phyloP scores from a whole-genome alignment of 2,113 vertebrate genomes.

The Neotragus pygmaeus region DNA sequence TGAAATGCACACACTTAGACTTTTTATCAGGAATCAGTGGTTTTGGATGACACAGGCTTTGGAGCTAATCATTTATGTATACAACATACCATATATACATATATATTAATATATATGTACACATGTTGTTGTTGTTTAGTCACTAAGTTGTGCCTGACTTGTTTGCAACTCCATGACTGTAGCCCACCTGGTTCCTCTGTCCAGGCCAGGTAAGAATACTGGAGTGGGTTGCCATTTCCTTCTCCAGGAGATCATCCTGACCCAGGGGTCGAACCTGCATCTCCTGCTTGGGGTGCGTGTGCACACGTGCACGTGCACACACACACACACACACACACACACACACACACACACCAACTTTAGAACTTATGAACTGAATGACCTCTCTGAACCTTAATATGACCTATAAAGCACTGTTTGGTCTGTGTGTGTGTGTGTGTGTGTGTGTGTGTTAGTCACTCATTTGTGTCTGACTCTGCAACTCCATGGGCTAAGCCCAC shows the following conservation, averaged over 20 bases:
- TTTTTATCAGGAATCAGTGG: background rate
- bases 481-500: background rate
- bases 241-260: background rate
- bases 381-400: background rate
- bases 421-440: background rate
- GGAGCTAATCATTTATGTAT: background rate
- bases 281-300: background rate
- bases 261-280: background rate
- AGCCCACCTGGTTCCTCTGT: background rate
- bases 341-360: background rate
- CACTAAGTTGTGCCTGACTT: background rate
- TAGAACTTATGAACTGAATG: background rate
- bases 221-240: background rate
- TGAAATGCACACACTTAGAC: background rate
- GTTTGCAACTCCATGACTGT: background rate
- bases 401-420: background rate
- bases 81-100: background rate
- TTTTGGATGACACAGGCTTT: background rate
- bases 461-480: background rate
- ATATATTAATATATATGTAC: background rate
- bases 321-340: background rate
- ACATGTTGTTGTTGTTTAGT: background rate
- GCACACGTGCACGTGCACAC: fast-evolving
- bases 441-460: background rate
- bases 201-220: background rate